These are phyloP conservation scores for Cotesia typhae DNA, from an alignment of 1,140 invertebrate genomes.

Conservation along the genomic window DNA sequence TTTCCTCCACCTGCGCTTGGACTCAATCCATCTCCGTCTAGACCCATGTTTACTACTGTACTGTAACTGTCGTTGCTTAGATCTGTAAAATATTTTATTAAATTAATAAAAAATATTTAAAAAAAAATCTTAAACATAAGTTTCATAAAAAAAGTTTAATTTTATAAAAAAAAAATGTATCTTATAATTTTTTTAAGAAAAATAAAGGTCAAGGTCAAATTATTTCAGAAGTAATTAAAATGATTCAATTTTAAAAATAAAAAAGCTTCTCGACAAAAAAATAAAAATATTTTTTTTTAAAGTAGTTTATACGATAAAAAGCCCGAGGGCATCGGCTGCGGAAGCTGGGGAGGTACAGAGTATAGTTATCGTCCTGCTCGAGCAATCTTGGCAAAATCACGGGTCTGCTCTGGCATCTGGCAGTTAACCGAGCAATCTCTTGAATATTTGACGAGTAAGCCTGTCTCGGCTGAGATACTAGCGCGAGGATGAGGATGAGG, in stretches of 20 bases:
- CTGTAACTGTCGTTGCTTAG: conserved; percentile 88
- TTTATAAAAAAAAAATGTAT: too few relatives aligned
- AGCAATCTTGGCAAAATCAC: conserved; percentile 65
- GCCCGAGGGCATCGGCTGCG: conserved; percentile 10
- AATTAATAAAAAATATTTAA: too few relatives aligned
- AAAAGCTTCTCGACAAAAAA: neutral
- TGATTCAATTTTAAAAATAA: conserved; percentile 21
- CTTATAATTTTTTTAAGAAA: too few relatives aligned
- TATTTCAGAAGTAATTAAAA: neutral
- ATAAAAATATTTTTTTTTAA: neutral
- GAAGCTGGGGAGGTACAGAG: neutral
- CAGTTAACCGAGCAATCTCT: conserved; percentile 62
- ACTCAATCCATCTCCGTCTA: conserved; percentile 79
- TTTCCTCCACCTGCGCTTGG: conserved; percentile 73
- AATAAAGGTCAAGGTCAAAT: conserved; percentile 8
- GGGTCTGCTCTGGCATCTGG: conserved; percentile 50
- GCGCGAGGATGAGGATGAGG: neutral
- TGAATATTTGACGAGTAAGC: conserved; percentile 63
- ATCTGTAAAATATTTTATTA: conserved; percentile 67
- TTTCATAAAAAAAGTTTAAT: too few relatives aligned
- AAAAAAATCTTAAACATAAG: too few relatives aligned
- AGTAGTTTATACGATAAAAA: conserved; percentile 23
- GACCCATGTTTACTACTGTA: conserved; percentile 78
- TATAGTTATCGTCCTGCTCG: conserved; percentile 28
- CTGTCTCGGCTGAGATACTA: conserved; percentile 24